Base-by-base conservation (phyloP, 2,113 vertebrate genomes). In the Rhinopomastus cyanomelas region DNA sequence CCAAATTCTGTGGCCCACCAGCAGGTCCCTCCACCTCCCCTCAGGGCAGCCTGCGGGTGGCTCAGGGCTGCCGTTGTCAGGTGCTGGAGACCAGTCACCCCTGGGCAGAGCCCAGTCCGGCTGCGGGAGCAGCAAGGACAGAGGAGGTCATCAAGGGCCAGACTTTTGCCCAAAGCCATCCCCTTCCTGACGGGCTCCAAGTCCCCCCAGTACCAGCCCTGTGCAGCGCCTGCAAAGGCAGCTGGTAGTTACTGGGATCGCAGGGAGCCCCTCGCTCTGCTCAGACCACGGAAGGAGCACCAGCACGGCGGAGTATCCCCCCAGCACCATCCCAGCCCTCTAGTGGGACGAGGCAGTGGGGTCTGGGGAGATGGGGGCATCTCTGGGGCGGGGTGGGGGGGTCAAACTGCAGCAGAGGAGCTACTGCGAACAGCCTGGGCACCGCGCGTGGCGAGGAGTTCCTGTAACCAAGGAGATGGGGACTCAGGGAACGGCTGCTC, bases 381-480 rank as follows among this genome's bases (percentile, higher is more conserved):
- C 67, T 37, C 92, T 82, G 46, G 6, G 4, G n/a, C n/a, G n/a
- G n/a, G n/a, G 3, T 2, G 13, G 2, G 23, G n/a, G 48, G 36
- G 34, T 29, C 48, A 4, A 36, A 46, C 48, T 12, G 25, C 26
- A 14, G 34, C 21, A 12, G 49, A 36, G 73, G 74, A 39, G 42
- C 49, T 74, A 62, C 59, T 55, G 61, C 16, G 15, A 7, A 2
- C 81, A 81, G 53, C 56, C 81, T 25, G 59, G 22, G 29, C 15
- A 39, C 14, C 1, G 46, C 0, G 1, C 17, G 29, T n/a, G n/a
- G 36, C 17, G 74, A 20, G 68, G 74, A 48, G 57, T 25, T 36
- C 9, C 42, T 6, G 91, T 93, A 84, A 94, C 91, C 93, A 90
- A 90, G 95, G 93, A 90, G 89, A 93, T 53, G 73, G 77, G 4